Evolutionary conservation across 2,888 invertebrate species (phyloP), one percentile per base, ranked within the genome.

Genomic region (Cerceris ruficornis): DNA sequence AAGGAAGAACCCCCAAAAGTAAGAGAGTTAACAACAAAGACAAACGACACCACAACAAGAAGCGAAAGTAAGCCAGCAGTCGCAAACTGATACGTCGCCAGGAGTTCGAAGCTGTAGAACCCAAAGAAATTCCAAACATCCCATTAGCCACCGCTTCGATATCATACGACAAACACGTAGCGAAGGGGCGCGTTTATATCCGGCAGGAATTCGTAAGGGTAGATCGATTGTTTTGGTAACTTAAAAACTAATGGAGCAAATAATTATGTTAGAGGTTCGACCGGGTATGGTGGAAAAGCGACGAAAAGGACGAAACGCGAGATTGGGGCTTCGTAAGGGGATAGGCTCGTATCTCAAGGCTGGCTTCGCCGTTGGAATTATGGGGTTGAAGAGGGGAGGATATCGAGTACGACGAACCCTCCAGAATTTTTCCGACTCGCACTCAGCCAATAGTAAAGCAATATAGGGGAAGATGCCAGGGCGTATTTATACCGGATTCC

Each of bases 401-500:
- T 73, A 69, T 76, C 74, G 78, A 73, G 71, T 54, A 55, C 28
- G 66, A 62, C 50, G 68, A 71, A 68, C 70, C 72, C 70, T 72
- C 69, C 67, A 74, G 78, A 82, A 86, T 84, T 87, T 87, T 84
- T 86, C 71, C 80, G 66, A 42, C 55, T 61, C 71, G 64, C 77
- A 72, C 75, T 72, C 73, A 74, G 85, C 87, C 86, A 86, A 89
- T 88, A 80, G 82, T 84, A 84, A 86, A 88, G 89, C 88, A 88
- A 88, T 88, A 88, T 88, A 84, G 69, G 77, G 68, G 78, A 79
- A 81, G 84, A 91, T 90, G 82, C 89, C 88, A 68, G 67, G 66
- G 72, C 89, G 86, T 88, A 87, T 86, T 88, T 86, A 90, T 87
- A 87, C 82, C 84, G 85, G 84, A 90, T 91, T 91, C 91, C 89